Conservation (phyloP, 64 coral and sea anemone species). For the Porites lutea region DNA sequence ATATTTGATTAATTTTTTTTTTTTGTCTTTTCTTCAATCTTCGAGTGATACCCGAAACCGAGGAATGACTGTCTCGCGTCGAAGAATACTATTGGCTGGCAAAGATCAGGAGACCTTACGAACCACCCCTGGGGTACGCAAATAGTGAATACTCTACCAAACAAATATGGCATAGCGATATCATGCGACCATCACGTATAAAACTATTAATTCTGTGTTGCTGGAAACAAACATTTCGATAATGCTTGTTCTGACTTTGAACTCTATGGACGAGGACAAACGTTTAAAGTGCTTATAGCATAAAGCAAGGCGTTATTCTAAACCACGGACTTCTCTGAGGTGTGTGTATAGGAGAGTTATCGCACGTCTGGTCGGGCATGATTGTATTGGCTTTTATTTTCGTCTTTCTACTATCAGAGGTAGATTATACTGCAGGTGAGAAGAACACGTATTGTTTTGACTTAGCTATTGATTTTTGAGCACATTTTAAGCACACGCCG, state of each 20-base stretch:
- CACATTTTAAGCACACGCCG: too few relatives aligned
- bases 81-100: constrained; percentile 21
- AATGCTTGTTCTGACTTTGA: not conserved
- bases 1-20: not conserved
- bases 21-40: not conserved
- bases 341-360: not conserved
- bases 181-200: constrained; percentile 8
- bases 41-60: constrained; percentile 1
- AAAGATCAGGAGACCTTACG: constrained; percentile 4
- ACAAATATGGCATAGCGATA: not conserved
- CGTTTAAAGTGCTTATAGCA: not conserved
- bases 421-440: constrained; percentile 7
- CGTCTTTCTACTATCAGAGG: not conserved
- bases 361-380: not conserved
- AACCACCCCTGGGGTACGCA: not conserved
- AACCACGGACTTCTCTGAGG: not conserved
- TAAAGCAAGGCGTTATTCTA: not conserved
- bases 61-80: not conserved
- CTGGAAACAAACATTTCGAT: not conserved
- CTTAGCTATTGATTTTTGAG: too few relatives aligned
- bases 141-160: not conserved
- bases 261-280: not conserved
- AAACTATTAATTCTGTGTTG: not conserved
- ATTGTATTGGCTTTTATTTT: not conserved
- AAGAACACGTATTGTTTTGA: not conserved